Evolutionary conservation across 2,888 invertebrate species (phyloP), one percentile per base, ranked within the genome.

Genomic region (Ectropis crepuscularia): DNA sequence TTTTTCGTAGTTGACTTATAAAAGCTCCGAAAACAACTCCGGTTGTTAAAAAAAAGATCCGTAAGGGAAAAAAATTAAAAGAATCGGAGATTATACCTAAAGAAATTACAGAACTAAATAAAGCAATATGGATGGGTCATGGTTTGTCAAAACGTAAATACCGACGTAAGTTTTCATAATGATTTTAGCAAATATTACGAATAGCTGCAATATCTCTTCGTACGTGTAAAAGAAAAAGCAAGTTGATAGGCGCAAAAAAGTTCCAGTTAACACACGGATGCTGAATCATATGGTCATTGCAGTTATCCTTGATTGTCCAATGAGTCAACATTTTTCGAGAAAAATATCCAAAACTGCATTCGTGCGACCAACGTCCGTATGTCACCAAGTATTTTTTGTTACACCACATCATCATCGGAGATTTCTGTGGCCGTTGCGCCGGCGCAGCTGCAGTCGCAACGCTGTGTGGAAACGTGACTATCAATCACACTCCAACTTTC

Each of bases 401-500:
- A 79, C 82, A 84, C 80, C 83, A 85, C 79, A 77, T 77, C 69
- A 78, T 78, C 71, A 74, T 75, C 74, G 72, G 82, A 78, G 82
- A 82, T 86, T 83, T 82, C 76, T 82, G 78, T 82, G 78, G 71
- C 82, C 63, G 75, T 76, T 79, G 78, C 79, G 76, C 69, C 63
- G 65, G 74, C 77, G 74, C 75, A 75, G 70, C 75, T 75, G 79
- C 80, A 79, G 77, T 68, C 59, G 68, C 68, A 67, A 65, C 61
- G 62, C 73, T 74, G 73, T 82, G 82, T 80, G 76, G 83, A 81
- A 83, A 83, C 79, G 70, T 72, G 57, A 62, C 61, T 79, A 81
- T 80, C 76, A 76, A 83, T 79, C 82, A 81, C 86, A 86, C 83
- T 81, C 71, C 74, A 75, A 74, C 80, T 85, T 83, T 87, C 82